phyloP scores from a whole-genome alignment of 2,113 vertebrate species.

The Orientallactaga bullata region DNA sequence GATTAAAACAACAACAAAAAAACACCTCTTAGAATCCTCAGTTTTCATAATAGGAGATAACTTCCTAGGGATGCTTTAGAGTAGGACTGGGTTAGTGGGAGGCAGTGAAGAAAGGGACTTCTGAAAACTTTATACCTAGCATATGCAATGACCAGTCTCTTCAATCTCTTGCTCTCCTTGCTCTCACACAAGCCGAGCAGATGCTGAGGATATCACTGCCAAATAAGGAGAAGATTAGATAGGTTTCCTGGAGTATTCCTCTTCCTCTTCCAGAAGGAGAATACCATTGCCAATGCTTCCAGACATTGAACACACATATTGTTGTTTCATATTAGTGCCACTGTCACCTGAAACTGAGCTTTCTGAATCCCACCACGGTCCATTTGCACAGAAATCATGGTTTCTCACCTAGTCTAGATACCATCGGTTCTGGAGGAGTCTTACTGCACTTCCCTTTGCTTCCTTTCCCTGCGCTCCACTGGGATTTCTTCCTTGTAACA shows the following conservation, averaged over 20 bases:
- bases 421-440: background rate
- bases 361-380: background rate
- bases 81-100: too few relatives aligned
- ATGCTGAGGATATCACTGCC: background rate
- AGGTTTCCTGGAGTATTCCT: accelerated
- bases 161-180: background rate
- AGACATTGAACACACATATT: background rate
- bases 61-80: too few relatives aligned
- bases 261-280: background rate
- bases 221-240: background rate
- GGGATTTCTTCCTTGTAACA: background rate
- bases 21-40: too few relatives aligned
- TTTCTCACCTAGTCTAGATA: background rate
- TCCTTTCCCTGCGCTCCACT: too few relatives aligned
- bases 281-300: background rate
- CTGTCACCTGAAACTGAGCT: background rate
- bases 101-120: too few relatives aligned
- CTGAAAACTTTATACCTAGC: background rate
- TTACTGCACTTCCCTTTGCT: background rate
- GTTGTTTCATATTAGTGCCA: background rate
- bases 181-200: background rate
- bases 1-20: too few relatives aligned
- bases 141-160: background rate
- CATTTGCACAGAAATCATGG: background rate
- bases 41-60: too few relatives aligned